Evolutionary conservation across 2,113 vertebrate species (phyloP).

Genomic region (Tragelaphus scriptus): DNA sequence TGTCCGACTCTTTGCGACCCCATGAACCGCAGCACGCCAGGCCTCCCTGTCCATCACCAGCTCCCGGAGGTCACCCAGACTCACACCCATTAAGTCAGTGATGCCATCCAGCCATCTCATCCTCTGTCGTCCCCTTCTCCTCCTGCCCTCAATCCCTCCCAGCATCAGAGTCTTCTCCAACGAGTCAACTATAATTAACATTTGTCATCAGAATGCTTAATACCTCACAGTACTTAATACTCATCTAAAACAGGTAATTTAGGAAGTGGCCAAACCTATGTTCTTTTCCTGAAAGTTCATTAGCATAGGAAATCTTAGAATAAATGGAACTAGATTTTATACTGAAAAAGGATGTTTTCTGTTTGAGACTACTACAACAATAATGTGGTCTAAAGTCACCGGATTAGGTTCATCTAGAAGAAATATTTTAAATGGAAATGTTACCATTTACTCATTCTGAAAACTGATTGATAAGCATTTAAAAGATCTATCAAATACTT

Average conservation of each 20-base stretch:
- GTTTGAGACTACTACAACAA: not conserved
- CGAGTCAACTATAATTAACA: not conserved
- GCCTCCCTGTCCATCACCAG: too few relatives aligned
- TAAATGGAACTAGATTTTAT: not conserved
- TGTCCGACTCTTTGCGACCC: too few relatives aligned
- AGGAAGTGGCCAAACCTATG: not conserved
- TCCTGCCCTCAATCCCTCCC: too few relatives aligned
- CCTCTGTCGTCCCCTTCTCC: too few relatives aligned
- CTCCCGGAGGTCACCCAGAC: too few relatives aligned
- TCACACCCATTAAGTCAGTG: too few relatives aligned
- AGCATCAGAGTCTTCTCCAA: too few relatives aligned
- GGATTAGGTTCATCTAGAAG: not conserved
- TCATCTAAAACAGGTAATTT: constrained; percentile 2
- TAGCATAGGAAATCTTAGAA: not conserved
- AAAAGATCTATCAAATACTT: not conserved
- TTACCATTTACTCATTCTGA: constrained; percentile 4
- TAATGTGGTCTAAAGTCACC: not conserved
- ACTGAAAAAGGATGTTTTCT: not conserved
- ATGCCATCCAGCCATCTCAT: too few relatives aligned
- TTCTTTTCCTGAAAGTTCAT: not conserved
- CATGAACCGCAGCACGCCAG: too few relatives aligned
- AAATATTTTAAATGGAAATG: constrained; percentile 15
- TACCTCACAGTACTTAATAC: not conserved
- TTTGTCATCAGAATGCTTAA: not conserved
- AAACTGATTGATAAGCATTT: not conserved